These are phyloP conservation scores for Alectoris magna DNA, from an alignment of 2,797 vertebrate species.

Conservation along the genomic window DNA sequence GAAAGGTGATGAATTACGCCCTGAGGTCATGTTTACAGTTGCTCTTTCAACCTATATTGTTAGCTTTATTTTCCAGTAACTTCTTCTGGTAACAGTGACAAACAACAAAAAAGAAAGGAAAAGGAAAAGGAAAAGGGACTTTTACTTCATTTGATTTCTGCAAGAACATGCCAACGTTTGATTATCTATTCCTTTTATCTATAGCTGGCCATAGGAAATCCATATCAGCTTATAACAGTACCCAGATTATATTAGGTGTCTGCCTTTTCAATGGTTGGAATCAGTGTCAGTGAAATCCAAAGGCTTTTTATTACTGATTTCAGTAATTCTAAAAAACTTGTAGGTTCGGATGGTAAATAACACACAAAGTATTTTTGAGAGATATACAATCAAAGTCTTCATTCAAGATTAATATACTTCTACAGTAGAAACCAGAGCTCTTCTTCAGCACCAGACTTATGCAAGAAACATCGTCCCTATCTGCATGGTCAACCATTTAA, in stretches of 20 bases:
- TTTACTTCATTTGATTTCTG: slow-evolving; percentile 11
- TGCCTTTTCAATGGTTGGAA: background rate
- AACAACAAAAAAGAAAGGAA: background rate
- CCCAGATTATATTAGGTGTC: background rate
- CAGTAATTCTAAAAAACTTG: background rate
- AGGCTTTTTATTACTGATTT: background rate
- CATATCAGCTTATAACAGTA: background rate
- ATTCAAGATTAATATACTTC: background rate
- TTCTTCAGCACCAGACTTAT: background rate
- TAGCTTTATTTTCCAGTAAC: background rate
- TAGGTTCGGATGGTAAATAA: background rate
- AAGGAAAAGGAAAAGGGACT: background rate
- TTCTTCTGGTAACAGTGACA: background rate
- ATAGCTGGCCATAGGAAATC: background rate
- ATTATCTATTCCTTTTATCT: background rate
- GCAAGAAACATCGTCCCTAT: background rate
- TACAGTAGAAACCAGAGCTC: background rate
- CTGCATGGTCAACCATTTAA: background rate
- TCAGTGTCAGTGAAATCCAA: background rate
- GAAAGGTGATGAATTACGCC: background rate
- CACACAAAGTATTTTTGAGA: background rate
- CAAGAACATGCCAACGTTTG: background rate
- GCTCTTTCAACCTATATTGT: background rate
- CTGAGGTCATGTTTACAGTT: background rate
- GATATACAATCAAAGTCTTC: background rate